Conservation (phyloP, 2,797 vertebrate species). For the Dendrocincla tyrannina region DNA sequence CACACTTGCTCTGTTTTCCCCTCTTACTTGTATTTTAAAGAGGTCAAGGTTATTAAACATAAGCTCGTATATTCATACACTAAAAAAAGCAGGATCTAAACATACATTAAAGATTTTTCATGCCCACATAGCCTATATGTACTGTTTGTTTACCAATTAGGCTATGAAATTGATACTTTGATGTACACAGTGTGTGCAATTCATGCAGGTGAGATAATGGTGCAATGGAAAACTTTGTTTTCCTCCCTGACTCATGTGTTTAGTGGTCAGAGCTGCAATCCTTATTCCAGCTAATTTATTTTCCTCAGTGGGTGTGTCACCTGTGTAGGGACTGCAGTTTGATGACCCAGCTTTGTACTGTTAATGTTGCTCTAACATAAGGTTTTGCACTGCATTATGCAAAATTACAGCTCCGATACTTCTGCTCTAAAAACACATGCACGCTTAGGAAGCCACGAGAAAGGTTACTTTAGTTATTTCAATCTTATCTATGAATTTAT, state of each 20-base stretch:
- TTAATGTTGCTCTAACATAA: not conserved
- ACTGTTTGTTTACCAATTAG: not conserved
- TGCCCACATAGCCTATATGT: not conserved
- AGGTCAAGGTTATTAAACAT: slow-evolving; percentile 47
- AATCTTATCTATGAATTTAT: not conserved
- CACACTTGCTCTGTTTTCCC: slow-evolving; percentile 1
- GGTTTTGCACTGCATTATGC: not conserved
- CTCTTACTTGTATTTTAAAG: not conserved
- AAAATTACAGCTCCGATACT: not conserved
- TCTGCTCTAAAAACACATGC: not conserved
- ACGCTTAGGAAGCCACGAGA: not conserved
- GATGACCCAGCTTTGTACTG: not conserved
- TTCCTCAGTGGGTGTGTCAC: not conserved
- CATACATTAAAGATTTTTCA: not conserved
- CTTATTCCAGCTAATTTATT: not conserved
- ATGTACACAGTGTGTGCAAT: not conserved
- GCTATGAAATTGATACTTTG: not conserved
- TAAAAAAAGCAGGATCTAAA: not conserved
- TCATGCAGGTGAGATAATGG: not conserved
- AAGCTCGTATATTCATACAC: not conserved
- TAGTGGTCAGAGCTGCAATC: not conserved
- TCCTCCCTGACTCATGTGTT: not conserved
- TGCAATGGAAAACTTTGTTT: not conserved
- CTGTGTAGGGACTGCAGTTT: not conserved
- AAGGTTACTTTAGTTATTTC: not conserved